phyloP scores from a whole-genome alignment of 1,140 invertebrate genomes.

The Polypedilum pembai region DNA sequence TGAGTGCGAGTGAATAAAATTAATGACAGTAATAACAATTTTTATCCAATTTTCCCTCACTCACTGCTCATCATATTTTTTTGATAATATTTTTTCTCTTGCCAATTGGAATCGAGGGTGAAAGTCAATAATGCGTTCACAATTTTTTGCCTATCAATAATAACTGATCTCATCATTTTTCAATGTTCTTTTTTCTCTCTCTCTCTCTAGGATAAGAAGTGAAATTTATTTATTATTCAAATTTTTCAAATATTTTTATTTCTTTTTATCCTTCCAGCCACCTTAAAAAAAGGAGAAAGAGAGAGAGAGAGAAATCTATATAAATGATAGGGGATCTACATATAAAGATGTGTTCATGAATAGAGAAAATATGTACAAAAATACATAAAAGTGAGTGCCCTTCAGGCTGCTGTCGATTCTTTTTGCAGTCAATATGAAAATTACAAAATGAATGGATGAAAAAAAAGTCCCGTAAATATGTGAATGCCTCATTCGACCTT shows the following conservation, averaged over 20 bases:
- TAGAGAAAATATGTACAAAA: no score
- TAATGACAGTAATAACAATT: constrained; percentile 13
- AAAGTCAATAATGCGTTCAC: constrained; percentile 17
- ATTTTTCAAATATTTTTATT: no score
- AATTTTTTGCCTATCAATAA: constrained; percentile 10
- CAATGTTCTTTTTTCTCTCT: constrained; percentile 4
- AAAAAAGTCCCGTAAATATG: no score
- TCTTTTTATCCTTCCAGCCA: no score
- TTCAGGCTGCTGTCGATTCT: no score
- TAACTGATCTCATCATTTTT: constrained; percentile 18
- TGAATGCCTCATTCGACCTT: not conserved
- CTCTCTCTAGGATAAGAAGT: not conserved
- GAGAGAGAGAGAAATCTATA: no score
- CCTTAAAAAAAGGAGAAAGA: no score
- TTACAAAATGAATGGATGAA: no score
- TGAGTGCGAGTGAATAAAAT: constrained; percentile 8
- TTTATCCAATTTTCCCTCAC: constrained; percentile 12
- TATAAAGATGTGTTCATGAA: no score
- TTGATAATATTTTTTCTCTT: not conserved
- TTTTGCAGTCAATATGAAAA: no score
- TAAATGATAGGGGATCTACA: no score
- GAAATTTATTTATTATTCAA: not conserved
- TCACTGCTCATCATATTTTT: constrained; percentile 12
- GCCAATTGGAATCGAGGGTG: not conserved
- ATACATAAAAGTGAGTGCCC: no score